Evolutionary conservation across 2,888 invertebrate species (phyloP), one percentile per base, ranked within the genome.

Genomic region (Aphodius granarius): DNA sequence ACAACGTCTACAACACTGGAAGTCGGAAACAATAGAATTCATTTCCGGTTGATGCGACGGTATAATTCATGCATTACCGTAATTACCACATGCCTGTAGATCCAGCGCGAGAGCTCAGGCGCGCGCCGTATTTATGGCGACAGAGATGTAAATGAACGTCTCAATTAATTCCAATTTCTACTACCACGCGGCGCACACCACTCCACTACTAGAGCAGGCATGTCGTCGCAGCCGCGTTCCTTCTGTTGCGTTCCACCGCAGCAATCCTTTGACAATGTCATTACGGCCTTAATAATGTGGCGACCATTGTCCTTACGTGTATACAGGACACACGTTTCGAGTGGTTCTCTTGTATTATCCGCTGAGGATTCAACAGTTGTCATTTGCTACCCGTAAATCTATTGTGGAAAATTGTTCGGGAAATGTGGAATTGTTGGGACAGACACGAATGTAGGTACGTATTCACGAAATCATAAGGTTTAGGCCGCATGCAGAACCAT

Each of bases 271-370:
- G 76, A 78, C 76, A 76, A 74, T 68, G 73, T 78, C 73, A 73
- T 78, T 75, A 77, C 78, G 72, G 78, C 76, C 77, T 77, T 78
- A 78, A 78, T 78, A 78, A 77, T 75, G 77, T 75, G 73, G 23
- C 72, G 75, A 72, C 77, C 75, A 78, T 78, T 78, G 76, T 78
- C 68, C 76, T 75, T 65, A 23, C 6, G 22, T 18, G 43, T 43
- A 43, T 43, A 43, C 43, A 43, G 43, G 43, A 43, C 43, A 43
- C 43, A 13, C 1, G 3, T 43, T 43, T 43, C 43, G 4, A 43
- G 43, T 18, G 64, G 16, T 64, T 64, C 17, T 16, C 64, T 17
- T 64, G 64, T 17, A 18, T 16, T 64, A 17, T 16, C 17, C 66
- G 21, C 4, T 15, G 18, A 18, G 18, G 66, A 16, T 18, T 66